phyloP scores from a whole-genome alignment of 2,888 invertebrate genomes.

The Odontothrips loti region DNA sequence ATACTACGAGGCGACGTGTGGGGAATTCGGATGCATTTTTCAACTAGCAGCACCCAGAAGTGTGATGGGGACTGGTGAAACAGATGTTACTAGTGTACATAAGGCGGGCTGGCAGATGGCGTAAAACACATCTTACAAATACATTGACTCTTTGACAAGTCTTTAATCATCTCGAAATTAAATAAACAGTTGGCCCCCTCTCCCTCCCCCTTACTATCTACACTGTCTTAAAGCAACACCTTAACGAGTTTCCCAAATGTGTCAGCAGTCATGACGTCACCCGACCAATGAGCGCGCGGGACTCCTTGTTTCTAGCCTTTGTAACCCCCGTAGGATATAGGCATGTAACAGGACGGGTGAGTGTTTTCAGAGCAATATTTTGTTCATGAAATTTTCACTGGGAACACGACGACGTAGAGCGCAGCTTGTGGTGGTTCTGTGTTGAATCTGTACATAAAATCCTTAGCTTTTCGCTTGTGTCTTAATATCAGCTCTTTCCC shows the following conservation, averaged over 20 bases:
- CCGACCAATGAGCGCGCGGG: constrained; percentile 39
- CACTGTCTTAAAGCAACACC: background rate
- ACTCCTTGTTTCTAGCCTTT: constrained; percentile 39
- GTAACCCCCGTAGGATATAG: constrained; percentile 43
- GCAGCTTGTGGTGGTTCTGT: constrained; percentile 6
- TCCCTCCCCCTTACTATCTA: too few species aligned
- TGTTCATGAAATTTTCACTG: constrained; percentile 51
- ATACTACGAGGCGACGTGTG: background rate
- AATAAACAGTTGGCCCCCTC: background rate
- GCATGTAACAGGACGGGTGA: constrained; percentile 50
- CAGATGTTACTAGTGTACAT: too few species aligned
- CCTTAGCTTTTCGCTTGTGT: background rate
- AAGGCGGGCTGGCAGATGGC: too few species aligned
- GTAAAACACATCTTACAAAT: too few species aligned
- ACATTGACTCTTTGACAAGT: too few species aligned
- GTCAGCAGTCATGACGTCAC: constrained; percentile 45
- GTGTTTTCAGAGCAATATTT: constrained; percentile 53
- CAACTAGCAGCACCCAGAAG: too few species aligned
- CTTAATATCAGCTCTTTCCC: background rate
- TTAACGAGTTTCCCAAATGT: background rate
- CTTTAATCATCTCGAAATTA: too few species aligned
- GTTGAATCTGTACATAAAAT: background rate
- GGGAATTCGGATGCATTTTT: background rate
- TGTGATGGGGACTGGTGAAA: too few species aligned
- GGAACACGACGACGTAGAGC: constrained; percentile 35